Evolutionary conservation across 2,888 invertebrate genomes (phyloP).

Genomic region (Cremastinae sp.): DNA sequence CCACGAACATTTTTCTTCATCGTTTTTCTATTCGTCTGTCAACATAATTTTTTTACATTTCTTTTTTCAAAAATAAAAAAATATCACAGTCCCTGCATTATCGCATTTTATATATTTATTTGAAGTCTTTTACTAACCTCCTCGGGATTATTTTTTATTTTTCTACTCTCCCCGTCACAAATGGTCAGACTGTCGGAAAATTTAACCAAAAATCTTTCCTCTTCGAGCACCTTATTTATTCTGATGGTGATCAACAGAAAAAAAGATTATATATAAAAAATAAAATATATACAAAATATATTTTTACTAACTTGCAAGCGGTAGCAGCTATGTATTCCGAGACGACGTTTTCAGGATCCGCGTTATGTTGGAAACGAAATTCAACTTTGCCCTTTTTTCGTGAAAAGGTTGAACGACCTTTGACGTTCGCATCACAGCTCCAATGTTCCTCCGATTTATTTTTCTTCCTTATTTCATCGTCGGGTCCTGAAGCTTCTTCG

Average conservation of each 20-base stretch:
- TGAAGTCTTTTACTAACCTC: too few species aligned
- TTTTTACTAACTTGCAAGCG: slow-evolving; percentile 63
- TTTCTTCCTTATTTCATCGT: slow-evolving; percentile 3
- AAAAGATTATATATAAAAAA: too few species aligned
- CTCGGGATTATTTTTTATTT: too few species aligned
- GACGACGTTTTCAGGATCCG: slow-evolving; percentile 58
- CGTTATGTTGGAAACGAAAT: slow-evolving; percentile 65
- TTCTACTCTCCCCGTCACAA: too few species aligned
- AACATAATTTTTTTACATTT: neutral
- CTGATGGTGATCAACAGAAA: too few species aligned
- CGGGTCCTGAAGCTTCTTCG: slow-evolving; percentile 24
- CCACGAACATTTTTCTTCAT: slow-evolving; percentile 22
- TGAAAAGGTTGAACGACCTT: slow-evolving; percentile 14
- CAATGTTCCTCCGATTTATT: neutral
- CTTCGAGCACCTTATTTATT: too few species aligned
- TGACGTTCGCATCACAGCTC: neutral
- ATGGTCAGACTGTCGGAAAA: too few species aligned
- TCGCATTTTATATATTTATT: too few species aligned
- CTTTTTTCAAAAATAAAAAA: neutral
- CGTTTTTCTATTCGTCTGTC: slow-evolving; percentile 10
- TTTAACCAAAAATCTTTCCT: too few species aligned
- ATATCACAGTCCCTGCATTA: too few species aligned
- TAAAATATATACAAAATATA: too few species aligned
- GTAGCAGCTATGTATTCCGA: slow-evolving; percentile 60
- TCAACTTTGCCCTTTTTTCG: slow-evolving; percentile 50